Evolutionary conservation across 2,888 invertebrate species (phyloP).

Genomic region (Steinernema carpocapsae): DNA sequence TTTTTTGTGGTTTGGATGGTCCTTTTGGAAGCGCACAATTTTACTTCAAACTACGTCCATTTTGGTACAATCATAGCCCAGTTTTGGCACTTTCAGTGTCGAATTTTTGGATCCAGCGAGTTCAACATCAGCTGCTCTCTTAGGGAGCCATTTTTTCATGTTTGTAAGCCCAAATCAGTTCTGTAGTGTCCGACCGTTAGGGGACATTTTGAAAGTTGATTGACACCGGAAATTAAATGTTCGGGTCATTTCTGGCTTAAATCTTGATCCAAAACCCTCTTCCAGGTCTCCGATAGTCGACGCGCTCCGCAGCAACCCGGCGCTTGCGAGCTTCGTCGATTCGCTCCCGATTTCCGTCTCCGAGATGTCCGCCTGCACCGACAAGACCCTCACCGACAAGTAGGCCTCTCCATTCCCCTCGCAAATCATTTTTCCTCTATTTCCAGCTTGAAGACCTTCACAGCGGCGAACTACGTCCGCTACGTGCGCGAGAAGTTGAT

Average conservation of each 20-base stretch:
- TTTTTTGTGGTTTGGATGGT: no score
- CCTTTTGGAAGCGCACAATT: no score
- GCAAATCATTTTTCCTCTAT: background rate
- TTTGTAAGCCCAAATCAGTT: no score
- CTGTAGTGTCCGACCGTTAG: no score
- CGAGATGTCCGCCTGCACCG: constrained; percentile 23
- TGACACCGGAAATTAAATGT: no score
- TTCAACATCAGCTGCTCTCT: no score
- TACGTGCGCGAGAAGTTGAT: constrained; percentile 19
- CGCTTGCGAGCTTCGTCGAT: background rate
- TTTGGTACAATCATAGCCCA: background rate
- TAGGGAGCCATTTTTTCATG: no score
- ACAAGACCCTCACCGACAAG: constrained; percentile 16
- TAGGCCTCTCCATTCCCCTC: background rate
- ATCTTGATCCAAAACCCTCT: no score
- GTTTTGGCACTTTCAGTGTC: background rate
- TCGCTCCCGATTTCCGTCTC: background rate
- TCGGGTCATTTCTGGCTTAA: background rate
- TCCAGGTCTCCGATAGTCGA: no score
- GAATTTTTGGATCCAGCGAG: background rate
- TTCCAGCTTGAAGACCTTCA: constrained; percentile 24
- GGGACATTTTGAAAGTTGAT: no score
- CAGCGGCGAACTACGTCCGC: constrained; percentile 1
- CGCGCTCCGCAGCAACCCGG: background rate
- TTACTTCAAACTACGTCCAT: no score